phyloP scores from a whole-genome alignment of 2,113 vertebrate species.

The Protomyctophum bolini region DNA sequence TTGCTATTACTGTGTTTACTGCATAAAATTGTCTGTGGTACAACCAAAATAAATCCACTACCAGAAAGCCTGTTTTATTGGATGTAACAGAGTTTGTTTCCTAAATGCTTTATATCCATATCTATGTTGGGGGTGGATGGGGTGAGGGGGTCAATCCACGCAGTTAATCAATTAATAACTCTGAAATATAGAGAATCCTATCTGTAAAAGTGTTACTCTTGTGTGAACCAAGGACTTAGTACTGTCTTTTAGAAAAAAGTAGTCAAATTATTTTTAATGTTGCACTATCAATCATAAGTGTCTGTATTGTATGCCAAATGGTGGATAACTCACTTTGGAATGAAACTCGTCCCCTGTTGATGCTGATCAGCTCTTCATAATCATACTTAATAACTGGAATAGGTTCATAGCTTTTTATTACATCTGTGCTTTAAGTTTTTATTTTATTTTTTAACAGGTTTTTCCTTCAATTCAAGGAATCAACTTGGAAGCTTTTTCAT shows the following conservation, averaged over 20 bases:
- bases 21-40: conserved; percentile 53
- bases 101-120: conserved; percentile 22
- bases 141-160: neutral
- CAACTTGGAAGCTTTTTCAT: conserved; percentile 35
- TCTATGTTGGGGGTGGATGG: neutral
- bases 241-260: neutral
- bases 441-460: conserved; percentile 30
- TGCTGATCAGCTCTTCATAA: conserved; percentile 46
- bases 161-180: conserved; percentile 39
- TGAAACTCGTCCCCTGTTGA: conserved; percentile 47
- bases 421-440: conserved; percentile 63
- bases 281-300: conserved; percentile 18
- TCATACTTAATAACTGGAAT: conserved; percentile 42
- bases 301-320: conserved; percentile 5
- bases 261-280: neutral
- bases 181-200: conserved; percentile 8
- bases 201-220: conserved; percentile 9
- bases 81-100: conserved; percentile 59
- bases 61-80: conserved; percentile 63
- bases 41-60: conserved; percentile 60
- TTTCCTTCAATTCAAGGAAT: conserved; percentile 22
- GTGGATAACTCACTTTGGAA: conserved; percentile 28
- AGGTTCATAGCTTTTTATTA: conserved; percentile 59
- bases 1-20: conserved; percentile 48
- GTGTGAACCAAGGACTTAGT: conserved; percentile 26